Percentiles rank a stretch among this genome's conserved stretches.
Conservation (phyloP, 2,113 vertebrate genomes). For the Ursus arctos region DNA sequence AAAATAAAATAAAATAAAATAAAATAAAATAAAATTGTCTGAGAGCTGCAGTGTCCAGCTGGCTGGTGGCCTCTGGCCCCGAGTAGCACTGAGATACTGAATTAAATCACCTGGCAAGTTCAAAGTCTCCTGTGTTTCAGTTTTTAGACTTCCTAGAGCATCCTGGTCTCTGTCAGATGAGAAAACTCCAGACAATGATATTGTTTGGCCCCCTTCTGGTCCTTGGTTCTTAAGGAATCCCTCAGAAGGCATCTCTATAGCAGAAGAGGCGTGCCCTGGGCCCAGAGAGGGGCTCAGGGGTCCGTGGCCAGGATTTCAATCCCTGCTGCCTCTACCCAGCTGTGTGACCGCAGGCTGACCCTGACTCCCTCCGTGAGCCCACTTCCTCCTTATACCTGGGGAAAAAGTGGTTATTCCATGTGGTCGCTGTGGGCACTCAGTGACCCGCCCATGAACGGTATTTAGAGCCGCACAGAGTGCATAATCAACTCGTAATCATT, state of each 20-base stretch:
- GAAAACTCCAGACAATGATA: not conserved
- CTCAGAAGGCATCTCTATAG: not conserved
- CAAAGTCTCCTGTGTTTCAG: not conserved
- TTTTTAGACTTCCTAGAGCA: not conserved
- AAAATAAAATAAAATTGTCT: not conserved
- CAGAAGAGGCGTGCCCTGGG: not conserved
- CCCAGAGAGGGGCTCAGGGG: not conserved
- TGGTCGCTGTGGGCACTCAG: not conserved
- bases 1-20: no score
- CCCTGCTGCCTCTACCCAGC: not conserved
- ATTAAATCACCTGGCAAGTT: not conserved
- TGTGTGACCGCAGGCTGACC: not conserved
- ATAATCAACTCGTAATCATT: not conserved
- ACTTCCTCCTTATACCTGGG: not conserved
- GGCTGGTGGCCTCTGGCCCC: not conserved
- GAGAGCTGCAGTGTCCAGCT: not conserved
- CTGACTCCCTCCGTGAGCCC: not conserved
- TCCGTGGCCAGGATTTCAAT: not conserved
- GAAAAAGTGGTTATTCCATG: not conserved
- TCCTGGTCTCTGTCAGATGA: not conserved
- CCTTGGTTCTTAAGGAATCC: not conserved
- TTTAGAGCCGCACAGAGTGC: not conserved
- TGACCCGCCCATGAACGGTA: not conserved
- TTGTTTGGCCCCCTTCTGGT: not conserved
- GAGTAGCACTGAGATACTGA: not conserved